Percentiles rank a stretch among this genome's conserved stretches.
Evolutionary conservation across 2,797 vertebrate species (phyloP).

Genomic region (Cyclura pinguis): DNA sequence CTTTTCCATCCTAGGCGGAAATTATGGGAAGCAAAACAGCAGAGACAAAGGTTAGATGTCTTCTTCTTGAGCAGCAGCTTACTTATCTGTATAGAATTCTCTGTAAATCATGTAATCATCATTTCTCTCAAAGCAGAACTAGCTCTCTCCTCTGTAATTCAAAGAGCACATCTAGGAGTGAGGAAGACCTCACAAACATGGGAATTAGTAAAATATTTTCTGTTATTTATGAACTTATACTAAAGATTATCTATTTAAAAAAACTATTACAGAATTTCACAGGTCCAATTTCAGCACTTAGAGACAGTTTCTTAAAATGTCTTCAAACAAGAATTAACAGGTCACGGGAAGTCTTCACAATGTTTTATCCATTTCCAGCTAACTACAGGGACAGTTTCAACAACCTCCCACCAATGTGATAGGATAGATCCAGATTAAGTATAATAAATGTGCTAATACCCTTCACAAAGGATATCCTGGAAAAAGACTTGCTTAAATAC

Average conservation of each 20-base stretch:
- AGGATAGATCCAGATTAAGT: constrained; percentile 61
- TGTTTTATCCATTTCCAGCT: constrained; percentile 21
- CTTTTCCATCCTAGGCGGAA: neutral
- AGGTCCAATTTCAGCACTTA: neutral
- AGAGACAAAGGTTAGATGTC: neutral
- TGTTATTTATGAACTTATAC: neutral
- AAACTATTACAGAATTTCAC: too few species aligned
- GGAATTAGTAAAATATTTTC: neutral
- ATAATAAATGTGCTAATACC: constrained; percentile 63
- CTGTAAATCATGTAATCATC: neutral
- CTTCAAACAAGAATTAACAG: constrained; percentile 19
- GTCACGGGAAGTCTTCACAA: constrained; percentile 22
- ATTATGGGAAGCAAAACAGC: neutral
- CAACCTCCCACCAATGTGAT: constrained; percentile 45
- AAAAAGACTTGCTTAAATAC: constrained; percentile 62
- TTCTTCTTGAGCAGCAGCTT: neutral
- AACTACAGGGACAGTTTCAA: neutral
- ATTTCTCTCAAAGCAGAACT: neutral
- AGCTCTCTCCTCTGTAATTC: neutral
- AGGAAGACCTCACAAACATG: neutral
- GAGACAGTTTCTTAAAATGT: neutral
- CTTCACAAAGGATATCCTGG: constrained; percentile 60
- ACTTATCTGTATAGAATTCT: neutral
- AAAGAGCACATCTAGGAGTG: neutral
- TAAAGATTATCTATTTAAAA: neutral